A percentile compares a stretch with the other conserved stretches of the same genome.
Evolutionary conservation across 2,888 invertebrate species (phyloP).

Genomic region (Eugnorisma glareosa): DNA sequence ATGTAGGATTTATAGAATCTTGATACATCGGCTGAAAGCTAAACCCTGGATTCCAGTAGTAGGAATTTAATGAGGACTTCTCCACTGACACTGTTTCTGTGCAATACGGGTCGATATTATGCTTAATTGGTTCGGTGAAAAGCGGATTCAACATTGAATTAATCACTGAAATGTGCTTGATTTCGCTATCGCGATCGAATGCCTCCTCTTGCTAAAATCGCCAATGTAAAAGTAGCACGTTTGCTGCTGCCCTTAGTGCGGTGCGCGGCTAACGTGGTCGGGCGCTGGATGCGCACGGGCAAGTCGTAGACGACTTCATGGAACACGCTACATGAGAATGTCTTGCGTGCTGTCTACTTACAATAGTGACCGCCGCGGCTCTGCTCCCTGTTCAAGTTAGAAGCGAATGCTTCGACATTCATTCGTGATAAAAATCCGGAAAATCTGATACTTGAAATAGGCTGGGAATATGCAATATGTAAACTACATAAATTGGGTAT

Average conservation of each 20-base stretch:
- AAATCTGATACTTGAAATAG: background rate
- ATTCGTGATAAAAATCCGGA: background rate
- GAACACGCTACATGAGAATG: constrained; percentile 77
- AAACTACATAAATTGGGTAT: background rate
- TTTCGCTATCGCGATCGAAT: background rate
- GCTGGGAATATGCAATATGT: background rate
- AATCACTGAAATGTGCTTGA: background rate
- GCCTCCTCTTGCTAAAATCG: background rate
- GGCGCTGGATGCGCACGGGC: constrained; percentile 70
- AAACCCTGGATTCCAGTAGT: background rate
- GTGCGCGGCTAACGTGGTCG: constrained; percentile 74
- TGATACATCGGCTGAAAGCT: background rate
- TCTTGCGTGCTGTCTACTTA: constrained; percentile 72
- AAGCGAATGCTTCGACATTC: constrained; percentile 39
- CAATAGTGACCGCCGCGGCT: constrained; percentile 67
- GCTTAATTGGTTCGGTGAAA: background rate
- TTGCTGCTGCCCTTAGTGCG: constrained; percentile 41
- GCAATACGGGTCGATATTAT: background rate
- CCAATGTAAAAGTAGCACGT: constrained; percentile 22
- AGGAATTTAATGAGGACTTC: background rate
- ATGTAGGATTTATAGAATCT: background rate
- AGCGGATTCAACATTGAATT: background rate
- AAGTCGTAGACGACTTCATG: constrained; percentile 75
- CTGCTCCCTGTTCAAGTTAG: constrained; percentile 54
- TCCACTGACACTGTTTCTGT: no score